These are phyloP conservation scores for Oreochromis spilurus DNA, from an alignment of 2,113 vertebrate genomes.

Conservation along the genomic window DNA sequence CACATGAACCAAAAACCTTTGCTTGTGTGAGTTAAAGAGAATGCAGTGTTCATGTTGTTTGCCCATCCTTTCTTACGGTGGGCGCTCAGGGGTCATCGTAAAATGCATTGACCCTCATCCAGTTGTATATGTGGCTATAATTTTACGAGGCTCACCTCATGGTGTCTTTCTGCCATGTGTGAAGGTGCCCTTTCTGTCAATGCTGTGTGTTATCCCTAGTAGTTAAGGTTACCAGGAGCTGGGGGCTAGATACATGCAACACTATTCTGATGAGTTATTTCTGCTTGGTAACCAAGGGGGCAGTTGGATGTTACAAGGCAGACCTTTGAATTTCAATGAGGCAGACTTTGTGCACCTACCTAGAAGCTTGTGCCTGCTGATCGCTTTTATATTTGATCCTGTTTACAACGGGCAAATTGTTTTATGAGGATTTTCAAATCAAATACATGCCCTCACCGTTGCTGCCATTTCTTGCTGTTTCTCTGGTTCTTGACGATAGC, in stretches of 20 bases:
- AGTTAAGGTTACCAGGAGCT: constrained; percentile 50
- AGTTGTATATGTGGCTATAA: neutral
- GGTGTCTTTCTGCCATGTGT: neutral
- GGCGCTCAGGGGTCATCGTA: neutral
- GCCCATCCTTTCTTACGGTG: neutral
- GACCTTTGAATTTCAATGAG: constrained; percentile 66
- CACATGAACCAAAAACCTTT: neutral
- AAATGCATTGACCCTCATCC: neutral
- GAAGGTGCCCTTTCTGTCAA: constrained; percentile 15
- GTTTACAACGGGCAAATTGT: neutral
- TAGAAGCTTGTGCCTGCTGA: neutral
- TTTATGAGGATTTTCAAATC: neutral
- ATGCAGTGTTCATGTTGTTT: neutral
- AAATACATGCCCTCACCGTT: neutral
- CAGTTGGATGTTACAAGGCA: constrained; percentile 19
- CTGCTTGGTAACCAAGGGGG: constrained; percentile 38
- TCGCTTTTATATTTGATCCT: neutral
- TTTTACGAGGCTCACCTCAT: neutral
- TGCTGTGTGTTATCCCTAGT: neutral
- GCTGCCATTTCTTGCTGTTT: neutral
- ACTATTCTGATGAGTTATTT: constrained; percentile 62
- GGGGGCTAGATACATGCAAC: constrained; percentile 11
- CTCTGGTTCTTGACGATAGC: neutral
- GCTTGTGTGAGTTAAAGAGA: neutral
- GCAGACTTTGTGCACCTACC: constrained; percentile 8